phyloP scores from a whole-genome alignment of 2,113 vertebrate species.

The Engystomops pustulosus region DNA sequence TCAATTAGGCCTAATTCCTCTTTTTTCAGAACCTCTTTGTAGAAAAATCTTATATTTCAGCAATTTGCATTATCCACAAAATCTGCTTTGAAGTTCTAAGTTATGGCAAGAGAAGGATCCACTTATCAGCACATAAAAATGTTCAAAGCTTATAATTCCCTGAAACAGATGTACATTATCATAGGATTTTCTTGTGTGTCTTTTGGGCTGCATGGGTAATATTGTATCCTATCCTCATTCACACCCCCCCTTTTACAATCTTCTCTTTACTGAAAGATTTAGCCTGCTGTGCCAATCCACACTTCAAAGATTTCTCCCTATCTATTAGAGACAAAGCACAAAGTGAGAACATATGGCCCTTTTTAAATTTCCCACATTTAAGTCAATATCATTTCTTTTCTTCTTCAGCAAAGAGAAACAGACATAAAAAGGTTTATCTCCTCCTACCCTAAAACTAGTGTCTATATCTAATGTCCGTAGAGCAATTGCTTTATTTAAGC shows the following conservation, averaged over 20 bases:
- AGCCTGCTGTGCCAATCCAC: constrained; percentile 90
- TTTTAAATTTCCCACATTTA: constrained; percentile 89
- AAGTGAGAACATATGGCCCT: constrained; percentile 86
- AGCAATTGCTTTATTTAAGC: constrained; percentile 64
- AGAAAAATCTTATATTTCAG: constrained; percentile 91
- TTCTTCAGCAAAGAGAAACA: constrained; percentile 73
- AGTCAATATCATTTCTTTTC: constrained; percentile 85
- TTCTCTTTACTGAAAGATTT: constrained; percentile 86
- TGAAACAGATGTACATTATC: constrained; percentile 99
- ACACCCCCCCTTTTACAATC: constrained; percentile 86
- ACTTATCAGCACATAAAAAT: constrained; percentile 96
- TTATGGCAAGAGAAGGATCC: constrained; percentile 94
- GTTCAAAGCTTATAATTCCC: constrained; percentile 98
- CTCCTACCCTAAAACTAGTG: constrained; percentile 72
- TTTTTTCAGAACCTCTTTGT: constrained; percentile 84
- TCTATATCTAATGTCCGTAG: constrained; percentile 69
- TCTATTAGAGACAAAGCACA: constrained; percentile 93
- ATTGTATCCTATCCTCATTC: constrained; percentile 85
- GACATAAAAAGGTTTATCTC: constrained; percentile 77
- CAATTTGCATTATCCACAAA: constrained; percentile 99
- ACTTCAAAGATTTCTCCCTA: constrained; percentile 96
- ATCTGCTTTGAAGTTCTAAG: constrained; percentile 98
- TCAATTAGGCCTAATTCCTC: constrained; percentile 90
- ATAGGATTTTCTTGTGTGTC: constrained; percentile 90
- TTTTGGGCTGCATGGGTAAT: constrained; percentile 89